Base-by-base conservation (phyloP, 2,113 vertebrate genomes). In the Spilogale gracilis region DNA sequence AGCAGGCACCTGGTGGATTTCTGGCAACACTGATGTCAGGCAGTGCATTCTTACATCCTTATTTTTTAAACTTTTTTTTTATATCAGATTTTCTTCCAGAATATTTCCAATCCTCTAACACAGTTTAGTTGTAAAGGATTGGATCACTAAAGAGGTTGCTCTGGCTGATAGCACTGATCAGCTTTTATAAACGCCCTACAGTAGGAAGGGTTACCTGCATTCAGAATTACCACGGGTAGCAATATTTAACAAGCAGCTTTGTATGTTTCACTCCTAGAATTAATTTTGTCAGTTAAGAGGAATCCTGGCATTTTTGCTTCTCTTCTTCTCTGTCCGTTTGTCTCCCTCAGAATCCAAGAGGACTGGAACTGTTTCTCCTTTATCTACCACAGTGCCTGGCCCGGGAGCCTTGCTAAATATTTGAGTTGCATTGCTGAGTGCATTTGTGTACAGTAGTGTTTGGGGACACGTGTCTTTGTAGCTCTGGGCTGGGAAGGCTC, bases 331-430 rank as follows among this genome's bases (percentile, higher is more conserved):
- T 6, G 11, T 50, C 21, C 63, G 0, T 54, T n/a, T n/a, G 20
- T 71, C 14, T 82, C 17, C 21, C 18, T 89, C 65, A 11, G 76
- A 65, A 43, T 20, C 89, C 54, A 13, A 1, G 7, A 76, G 27
- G 65, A 43, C 43, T 9, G 60, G 67, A 81, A n/a, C 76, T 83
- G 27, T 92, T 91, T 88, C 17, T 87, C 71, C 88, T 81, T 23
- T 69, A 65, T 71, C 61, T 95, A 0, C 63, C 58, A 0, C 2
- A 0, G 25, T 17, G 23, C 93, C 93, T 81, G 69, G 69, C 48
- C 69, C 69, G 4, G 94, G 32, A 74, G 45, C 67, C 94, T 95
- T 48, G 95, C 69, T 82, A 89, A 94, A 97, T 96, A 96, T 97
- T 96, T 96, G 96, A 85, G 43, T 20, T 96, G 92, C 71, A 63